These are phyloP conservation scores for Potamilus streckersoni DNA, from an alignment of 1,140 invertebrate genomes.

Conservation along the genomic window DNA sequence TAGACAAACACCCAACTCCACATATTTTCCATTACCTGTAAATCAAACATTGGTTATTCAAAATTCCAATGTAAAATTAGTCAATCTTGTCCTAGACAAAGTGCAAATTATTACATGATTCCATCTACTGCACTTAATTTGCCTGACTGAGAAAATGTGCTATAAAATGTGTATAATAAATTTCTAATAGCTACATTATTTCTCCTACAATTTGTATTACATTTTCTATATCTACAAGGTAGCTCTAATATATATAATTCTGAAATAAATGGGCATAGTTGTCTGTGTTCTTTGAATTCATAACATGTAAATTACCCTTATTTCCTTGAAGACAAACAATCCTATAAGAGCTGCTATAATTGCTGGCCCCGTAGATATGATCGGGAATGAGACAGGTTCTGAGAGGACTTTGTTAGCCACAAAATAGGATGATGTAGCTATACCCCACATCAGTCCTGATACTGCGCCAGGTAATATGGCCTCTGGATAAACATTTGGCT, in stretches of 20 bases:
- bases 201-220: background rate
- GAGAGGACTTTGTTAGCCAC: constrained; percentile 67
- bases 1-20: too few relatives aligned
- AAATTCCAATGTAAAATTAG: too few relatives aligned
- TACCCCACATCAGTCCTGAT: constrained; percentile 69
- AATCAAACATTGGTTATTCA: too few relatives aligned
- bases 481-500: constrained; percentile 63
- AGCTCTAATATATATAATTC: background rate
- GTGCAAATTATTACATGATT: too few relatives aligned
- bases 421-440: constrained; percentile 67
- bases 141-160: background rate
- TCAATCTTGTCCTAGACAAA: too few relatives aligned
- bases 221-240: background rate
- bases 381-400: constrained; percentile 68
- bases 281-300: background rate
- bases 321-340: constrained; percentile 59
- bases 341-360: constrained; percentile 58
- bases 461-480: constrained; percentile 67
- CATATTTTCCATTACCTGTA: too few relatives aligned
- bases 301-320: constrained; percentile 45
- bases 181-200: background rate
- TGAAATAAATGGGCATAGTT: background rate
- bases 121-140: too few relatives aligned
- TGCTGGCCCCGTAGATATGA: constrained; percentile 60
- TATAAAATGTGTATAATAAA: background rate